Conservation (phyloP, 2,888 invertebrate species). For the Synanthedon myopaeformis region DNA sequence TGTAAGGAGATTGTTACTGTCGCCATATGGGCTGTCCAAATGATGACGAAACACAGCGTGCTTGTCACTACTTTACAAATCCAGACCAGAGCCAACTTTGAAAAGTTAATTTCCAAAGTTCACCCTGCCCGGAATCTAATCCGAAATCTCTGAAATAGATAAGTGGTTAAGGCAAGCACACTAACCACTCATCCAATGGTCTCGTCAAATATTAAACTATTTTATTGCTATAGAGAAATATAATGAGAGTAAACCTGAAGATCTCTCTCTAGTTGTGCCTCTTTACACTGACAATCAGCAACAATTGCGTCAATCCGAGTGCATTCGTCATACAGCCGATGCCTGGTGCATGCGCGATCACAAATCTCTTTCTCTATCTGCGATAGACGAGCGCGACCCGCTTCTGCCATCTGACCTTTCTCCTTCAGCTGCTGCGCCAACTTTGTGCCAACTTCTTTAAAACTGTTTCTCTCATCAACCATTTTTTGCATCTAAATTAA, state of each 20-base stretch:
- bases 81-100: too few species aligned
- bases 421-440: constrained; percentile 23
- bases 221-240: background rate
- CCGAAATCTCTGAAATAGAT: too few species aligned
- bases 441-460: constrained; percentile 20
- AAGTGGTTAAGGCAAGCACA: too few species aligned
- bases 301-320: constrained; percentile 25
- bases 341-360: constrained; percentile 23
- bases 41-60: too few species aligned
- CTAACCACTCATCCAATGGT: background rate
- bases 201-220: background rate
- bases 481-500: constrained; percentile 30
- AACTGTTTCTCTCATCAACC: constrained; percentile 32
- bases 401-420: constrained; percentile 19
- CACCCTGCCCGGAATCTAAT: too few species aligned
- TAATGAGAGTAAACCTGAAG: constrained; percentile 23
- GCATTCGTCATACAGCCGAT: constrained; percentile 28
- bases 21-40: too few species aligned
- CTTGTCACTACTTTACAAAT: too few species aligned
- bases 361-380: constrained; percentile 32
- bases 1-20: too few species aligned
- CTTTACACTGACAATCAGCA: constrained; percentile 32
- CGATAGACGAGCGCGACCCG: constrained; percentile 18
- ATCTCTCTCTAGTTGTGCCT: constrained; percentile 40
- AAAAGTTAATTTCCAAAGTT: too few species aligned